Base-by-base conservation (phyloP, 2,113 vertebrate genomes). In the Scomber colias region DNA sequence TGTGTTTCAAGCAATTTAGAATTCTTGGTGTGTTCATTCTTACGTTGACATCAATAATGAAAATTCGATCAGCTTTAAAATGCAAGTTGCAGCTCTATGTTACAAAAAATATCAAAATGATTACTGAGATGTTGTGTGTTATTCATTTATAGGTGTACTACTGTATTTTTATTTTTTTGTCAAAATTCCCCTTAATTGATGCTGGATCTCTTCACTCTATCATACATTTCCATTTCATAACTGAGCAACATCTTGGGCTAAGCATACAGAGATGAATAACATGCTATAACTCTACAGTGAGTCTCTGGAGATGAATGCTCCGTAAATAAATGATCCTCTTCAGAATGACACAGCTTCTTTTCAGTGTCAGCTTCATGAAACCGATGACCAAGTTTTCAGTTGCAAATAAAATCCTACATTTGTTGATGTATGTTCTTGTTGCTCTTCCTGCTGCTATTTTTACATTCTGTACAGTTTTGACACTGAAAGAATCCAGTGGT, bases 311-410 rank as follows among this genome's bases (percentile, higher is more conserved):
- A 71, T 53, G 81, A 77, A 75, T 44, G 50, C 27, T 76, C 60
- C 77, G 71, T 81, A 76, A 85, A 87, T 82, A 83, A 86, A 77
- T 74, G 53, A 85, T 83, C 60, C 77, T 73, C 53, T 24, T 81
- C 80, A 45, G 40, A 60, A 73, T 79, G 82, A 80, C 6, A 1
- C 68, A 65, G 27, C 27, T 60, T 65, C 49, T 70, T 73, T 82
- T 78, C 54, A 35, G 40, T 80, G 77, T 83, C 85, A 88, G 81
- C 78, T 90, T 82, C 57, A 76, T 79, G 54, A 46, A 82, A 60
- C 45, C 27, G 49, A 59, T 67, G 24, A 56, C 35, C 10, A 67
- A 67, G 45, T 63, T 79, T 86, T 85, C 50, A 71, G 15, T 46
- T 45, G 17, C 72, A 85, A 69, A 85, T 45, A 16, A 66, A 76